phyloP scores from a whole-genome alignment of 2,888 invertebrate species.

The Meandrusa payeni region DNA sequence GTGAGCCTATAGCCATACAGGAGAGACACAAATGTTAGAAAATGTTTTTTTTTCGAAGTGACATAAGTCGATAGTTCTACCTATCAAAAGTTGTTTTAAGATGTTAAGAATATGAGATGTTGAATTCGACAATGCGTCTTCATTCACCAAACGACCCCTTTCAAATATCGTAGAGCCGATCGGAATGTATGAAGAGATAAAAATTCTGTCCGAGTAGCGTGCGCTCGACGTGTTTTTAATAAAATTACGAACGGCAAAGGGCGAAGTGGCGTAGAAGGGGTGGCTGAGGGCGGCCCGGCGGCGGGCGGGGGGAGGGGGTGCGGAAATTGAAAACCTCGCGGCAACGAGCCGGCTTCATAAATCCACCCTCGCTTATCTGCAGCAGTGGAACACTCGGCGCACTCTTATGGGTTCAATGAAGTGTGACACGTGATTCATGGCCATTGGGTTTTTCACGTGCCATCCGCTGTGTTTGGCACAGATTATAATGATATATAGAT shows the following conservation, averaged over 20 bases:
- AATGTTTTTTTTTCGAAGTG: too few relatives aligned
- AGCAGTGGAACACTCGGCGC: constrained; percentile 35
- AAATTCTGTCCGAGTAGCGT: constrained; percentile 55
- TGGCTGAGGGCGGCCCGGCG: constrained; percentile 28
- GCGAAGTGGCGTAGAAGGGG: constrained; percentile 30
- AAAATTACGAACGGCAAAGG: constrained; percentile 58
- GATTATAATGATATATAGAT: too few relatives aligned
- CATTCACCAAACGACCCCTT: constrained; percentile 36
- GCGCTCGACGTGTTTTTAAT: constrained; percentile 63
- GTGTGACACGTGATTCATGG: constrained; percentile 46
- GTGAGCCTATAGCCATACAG: too few relatives aligned
- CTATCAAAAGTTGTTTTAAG: too few relatives aligned
- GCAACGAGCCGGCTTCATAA: constrained; percentile 44
- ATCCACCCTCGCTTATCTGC: constrained; percentile 59
- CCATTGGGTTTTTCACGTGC: constrained; percentile 34
- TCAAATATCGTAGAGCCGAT: constrained; percentile 31
- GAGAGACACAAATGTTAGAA: too few relatives aligned
- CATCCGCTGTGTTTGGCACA: constrained; percentile 18
- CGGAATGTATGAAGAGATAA: constrained; percentile 59
- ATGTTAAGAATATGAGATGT: too few relatives aligned
- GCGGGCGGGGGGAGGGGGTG: constrained; percentile 38
- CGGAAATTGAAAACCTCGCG: constrained; percentile 72
- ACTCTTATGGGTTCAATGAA: constrained; percentile 56
- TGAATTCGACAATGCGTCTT: too few relatives aligned
- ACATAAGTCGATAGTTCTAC: too few relatives aligned